Evolutionary conservation across 2,888 invertebrate genomes (phyloP), one percentile per base, ranked within the genome.

Genomic region (Lithodes maja): DNA sequence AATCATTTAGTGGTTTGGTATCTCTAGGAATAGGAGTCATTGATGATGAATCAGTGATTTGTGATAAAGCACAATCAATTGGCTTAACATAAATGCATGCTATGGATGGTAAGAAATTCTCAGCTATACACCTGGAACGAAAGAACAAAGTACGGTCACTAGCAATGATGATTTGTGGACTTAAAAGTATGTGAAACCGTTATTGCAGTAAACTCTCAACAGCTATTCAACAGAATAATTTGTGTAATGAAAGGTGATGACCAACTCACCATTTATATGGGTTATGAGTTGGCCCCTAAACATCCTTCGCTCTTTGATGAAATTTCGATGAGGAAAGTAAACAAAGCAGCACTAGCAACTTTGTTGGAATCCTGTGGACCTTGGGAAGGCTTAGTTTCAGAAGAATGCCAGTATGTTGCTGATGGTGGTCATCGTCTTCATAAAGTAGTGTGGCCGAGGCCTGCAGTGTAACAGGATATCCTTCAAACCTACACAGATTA

Each of bases 161-260:
- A 49, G 7, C 82, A 82, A 50, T 69, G 69, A 69, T 82, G 54
- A 82, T 1, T 54, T n/a, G 15, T 15, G 68, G 17, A 3, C 15
- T 82, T 50, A 33, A 68, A 82, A 82, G 69, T 68, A 17, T 50
- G 82, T 68, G 82, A 68, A 17, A n/a, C n/a, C 50, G 49, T 82
- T 82, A 69, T 82, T 82, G 49, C 82, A 82, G 68, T 82, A 12
- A 82, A 68, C 54, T 3, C 7, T 2, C 80, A 80, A 80, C 80
- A 53, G 53, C 15, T 80, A n/a, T 80, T 80, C 2, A 80, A 80
- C 80, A 80, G 74, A 74, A 74, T 74, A 74, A 74, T 74, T 3
- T 74, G 74, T 17, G 74, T 74, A 74, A 74, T 74, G 74, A 74
- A 74, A 74, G n/a, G n/a, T n/a, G 74, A 74, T 74, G 74, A 74